A percentile compares a stretch with the other conserved stretches of the same genome.
Conservation (phyloP, 2,888 invertebrate genomes). For the Hesperia comma region DNA sequence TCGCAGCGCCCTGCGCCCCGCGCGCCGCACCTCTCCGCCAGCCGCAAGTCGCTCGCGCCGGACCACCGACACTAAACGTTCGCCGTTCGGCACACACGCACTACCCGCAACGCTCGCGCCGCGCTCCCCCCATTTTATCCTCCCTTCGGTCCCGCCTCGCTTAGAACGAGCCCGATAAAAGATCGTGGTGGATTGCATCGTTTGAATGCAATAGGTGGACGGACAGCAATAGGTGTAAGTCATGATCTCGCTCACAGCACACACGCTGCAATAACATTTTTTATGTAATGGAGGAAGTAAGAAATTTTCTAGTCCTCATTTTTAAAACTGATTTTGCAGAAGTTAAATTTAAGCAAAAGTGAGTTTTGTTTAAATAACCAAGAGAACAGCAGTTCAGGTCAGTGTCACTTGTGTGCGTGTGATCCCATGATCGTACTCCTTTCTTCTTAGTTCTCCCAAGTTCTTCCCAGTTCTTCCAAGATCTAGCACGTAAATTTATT, state of each 20-base stretch:
- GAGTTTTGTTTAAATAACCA: neutral
- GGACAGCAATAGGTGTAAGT: conserved; percentile 1
- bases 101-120: conserved; percentile 25
- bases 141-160: neutral
- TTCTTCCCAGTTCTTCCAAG: neutral
- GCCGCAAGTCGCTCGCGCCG: conserved; percentile 82
- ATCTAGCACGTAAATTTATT: neutral
- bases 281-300: neutral
- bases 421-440: neutral
- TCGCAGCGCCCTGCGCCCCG: conserved; percentile 77
- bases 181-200: neutral
- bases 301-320: neutral
- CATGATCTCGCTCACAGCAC: conserved; percentile 7
- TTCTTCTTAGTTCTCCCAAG: neutral
- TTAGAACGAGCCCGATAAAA: neutral
- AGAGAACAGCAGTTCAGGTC: neutral
- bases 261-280: neutral
- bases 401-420: neutral
- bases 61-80: conserved; percentile 73
- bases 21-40: conserved; percentile 76
- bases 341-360: neutral
- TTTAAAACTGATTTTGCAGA: neutral
- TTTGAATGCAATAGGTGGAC: neutral
- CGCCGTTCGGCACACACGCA: conserved; percentile 15
- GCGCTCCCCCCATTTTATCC: conserved; percentile 5